Evolutionary conservation across 2,888 invertebrate species (phyloP), one percentile per base, ranked within the genome.

Genomic region (Parapristionchus giblindavisi): DNA sequence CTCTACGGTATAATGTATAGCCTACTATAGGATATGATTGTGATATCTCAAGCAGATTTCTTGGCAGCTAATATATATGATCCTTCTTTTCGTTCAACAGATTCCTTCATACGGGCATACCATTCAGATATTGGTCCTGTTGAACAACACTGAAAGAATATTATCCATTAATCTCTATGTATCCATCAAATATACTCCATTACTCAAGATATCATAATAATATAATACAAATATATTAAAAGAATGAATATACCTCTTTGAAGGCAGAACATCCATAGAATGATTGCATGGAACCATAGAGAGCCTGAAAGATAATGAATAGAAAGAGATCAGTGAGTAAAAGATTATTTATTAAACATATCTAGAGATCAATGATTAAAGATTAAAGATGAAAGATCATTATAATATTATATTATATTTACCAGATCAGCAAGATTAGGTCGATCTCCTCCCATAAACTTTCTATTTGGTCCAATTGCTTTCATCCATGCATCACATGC

Each of bases 381-480:
- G 56, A 56, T n/a, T n/a, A 8, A 14, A 56, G 29, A 27, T n/a
- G 56, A 56, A 6, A 56, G n/a, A 14, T 43, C 43, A 56, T 24
- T 56, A 56, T 11, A 76, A 5, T 40, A 8, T 38, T 38, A 29
- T 3, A 58, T 6, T 60, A 24, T 71, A 4, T 87, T 85, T 82
- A 90, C 90, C 68, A 99, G 90, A 90, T 99, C 98, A 0, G 96
- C 94, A 8, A 99, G 90, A 89, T 96, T 94, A 0, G 98, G 98
- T 24, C 91, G 89, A 32, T 89, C 87, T 0, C 97, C 98, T 8
- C 98, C 98, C 90, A 94, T 92, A 88, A 95, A 99, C 81, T 92
- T 92, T 56, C 91, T 90, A 51, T 92, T 91, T 34, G 87, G 85
- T 1, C 90, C 90, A 1, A 97, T 89, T 38, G 92, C 93, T 60